These are phyloP conservation scores for Cranoglanis bouderius DNA, from an alignment of 2,113 vertebrate species.

Conservation along the genomic window DNA sequence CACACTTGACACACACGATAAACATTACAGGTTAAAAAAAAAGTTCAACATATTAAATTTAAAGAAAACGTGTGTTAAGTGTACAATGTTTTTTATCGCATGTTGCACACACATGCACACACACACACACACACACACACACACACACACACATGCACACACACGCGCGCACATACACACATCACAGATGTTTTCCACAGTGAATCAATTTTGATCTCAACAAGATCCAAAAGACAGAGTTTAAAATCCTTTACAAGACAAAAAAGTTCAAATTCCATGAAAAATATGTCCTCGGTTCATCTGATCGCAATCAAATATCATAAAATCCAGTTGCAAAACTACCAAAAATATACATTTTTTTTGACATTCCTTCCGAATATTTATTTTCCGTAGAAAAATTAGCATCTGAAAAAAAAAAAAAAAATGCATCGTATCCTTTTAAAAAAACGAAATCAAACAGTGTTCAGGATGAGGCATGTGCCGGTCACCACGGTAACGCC, in stretches of 20 bases:
- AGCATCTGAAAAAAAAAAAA: conserved; percentile 74
- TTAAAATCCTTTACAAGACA: conserved; percentile 95
- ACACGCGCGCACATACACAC: conserved; percentile 34
- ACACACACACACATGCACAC: conserved; percentile 16
- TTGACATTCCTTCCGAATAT: conserved; percentile 75
- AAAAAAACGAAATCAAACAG: conserved; percentile 78
- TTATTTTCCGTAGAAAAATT: conserved; percentile 75
- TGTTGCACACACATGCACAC: background rate
- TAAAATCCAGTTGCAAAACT: conserved; percentile 80
- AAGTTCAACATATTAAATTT: conserved; percentile 39
- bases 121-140: conserved; percentile 4
- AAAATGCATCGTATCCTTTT: conserved; percentile 79
- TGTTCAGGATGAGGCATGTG: background rate
- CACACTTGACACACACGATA: conserved; percentile 58
- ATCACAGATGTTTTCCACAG: conserved; percentile 46
- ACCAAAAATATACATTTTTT: conserved; percentile 86
- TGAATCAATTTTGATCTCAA: conserved; percentile 37
- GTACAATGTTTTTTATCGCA: conserved; percentile 38
- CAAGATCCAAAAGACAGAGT: conserved; percentile 72
- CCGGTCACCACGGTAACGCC: background rate
- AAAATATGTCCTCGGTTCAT: conserved; percentile 76
- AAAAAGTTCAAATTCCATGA: conserved; percentile 74
- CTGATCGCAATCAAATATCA: conserved; percentile 66
- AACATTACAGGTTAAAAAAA: conserved; percentile 63
- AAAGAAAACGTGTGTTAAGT: conserved; percentile 32